These are phyloP conservation scores for Aleiodes leptofemur DNA, from an alignment of 2,888 invertebrate species.

Conservation along the genomic window DNA sequence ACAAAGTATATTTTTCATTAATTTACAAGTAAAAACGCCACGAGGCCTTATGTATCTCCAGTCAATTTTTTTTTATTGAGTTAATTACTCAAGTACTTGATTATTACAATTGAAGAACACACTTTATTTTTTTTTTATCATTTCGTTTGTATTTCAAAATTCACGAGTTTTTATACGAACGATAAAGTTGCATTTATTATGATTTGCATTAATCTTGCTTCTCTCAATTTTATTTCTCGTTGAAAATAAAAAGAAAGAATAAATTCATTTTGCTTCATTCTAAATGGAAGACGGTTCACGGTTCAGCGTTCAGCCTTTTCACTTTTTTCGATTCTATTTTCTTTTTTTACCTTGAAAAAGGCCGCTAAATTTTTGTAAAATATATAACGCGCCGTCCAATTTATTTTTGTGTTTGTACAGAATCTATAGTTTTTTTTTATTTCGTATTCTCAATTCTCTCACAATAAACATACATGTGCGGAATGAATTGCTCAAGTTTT, in stretches of 20 bases:
- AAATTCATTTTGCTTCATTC: constrained; percentile 38
- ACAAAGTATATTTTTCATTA: constrained; percentile 28
- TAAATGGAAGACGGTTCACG: constrained; percentile 60
- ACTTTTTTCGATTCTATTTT: neutral
- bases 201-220: neutral
- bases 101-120: constrained; percentile 13
- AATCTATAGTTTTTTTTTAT: neutral
- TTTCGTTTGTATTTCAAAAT: neutral
- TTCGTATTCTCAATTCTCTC: neutral
- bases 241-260: neutral
- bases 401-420: neutral
- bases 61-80: constrained; percentile 10
- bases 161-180: neutral
- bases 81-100: constrained; percentile 10
- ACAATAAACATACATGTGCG: constrained; percentile 1
- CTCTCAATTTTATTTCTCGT: no score
- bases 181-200: neutral
- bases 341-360: neutral
- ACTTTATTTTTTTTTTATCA: neutral
- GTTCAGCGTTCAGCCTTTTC: constrained; percentile 48
- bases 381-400: constrained; percentile 24
- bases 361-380: constrained; percentile 27
- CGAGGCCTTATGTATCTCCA: constrained; percentile 16
- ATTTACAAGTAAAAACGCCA: constrained; percentile 28
- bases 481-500: constrained; percentile 19